Conservation (phyloP, 2,888 invertebrate species). For the Leptopilina myrica region DNA sequence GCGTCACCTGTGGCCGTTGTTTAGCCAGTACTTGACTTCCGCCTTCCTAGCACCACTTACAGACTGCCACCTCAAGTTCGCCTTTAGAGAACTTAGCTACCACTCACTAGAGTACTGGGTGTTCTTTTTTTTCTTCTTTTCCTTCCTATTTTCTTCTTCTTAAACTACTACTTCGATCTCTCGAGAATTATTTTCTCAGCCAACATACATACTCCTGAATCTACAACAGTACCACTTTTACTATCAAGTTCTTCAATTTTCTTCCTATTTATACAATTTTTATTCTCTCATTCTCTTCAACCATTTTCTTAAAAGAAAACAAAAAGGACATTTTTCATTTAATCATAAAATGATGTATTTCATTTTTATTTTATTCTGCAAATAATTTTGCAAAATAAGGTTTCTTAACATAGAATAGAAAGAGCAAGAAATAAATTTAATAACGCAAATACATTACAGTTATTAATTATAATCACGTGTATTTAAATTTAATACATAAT, state of each 20-base stretch:
- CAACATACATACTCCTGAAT: not conserved
- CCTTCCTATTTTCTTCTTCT: not conserved
- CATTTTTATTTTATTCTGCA: too few relatives aligned
- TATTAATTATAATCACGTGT: too few relatives aligned
- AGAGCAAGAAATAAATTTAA: too few relatives aligned
- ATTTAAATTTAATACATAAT: too few relatives aligned
- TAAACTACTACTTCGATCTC: conserved; percentile 13
- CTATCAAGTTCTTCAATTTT: not conserved
- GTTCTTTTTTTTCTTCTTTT: not conserved
- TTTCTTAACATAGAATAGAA: too few relatives aligned
- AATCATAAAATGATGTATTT: too few relatives aligned
- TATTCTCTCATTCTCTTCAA: not conserved
- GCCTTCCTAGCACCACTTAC: conserved; percentile 65
- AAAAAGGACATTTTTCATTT: too few relatives aligned
- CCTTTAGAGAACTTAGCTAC: conserved; percentile 38
- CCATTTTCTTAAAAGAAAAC: too few relatives aligned
- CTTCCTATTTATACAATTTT: not conserved
- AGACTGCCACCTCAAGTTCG: conserved; percentile 56
- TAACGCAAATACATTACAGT: too few relatives aligned
- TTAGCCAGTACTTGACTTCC: conserved; percentile 71
- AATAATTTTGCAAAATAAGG: too few relatives aligned
- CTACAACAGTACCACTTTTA: not conserved
- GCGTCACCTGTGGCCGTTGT: conserved; percentile 73
- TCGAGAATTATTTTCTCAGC: conserved; percentile 20
- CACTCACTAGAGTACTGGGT: conserved; percentile 12